Base-by-base conservation (phyloP, 2,888 invertebrate species). In the Meteorus cinctellus region DNA sequence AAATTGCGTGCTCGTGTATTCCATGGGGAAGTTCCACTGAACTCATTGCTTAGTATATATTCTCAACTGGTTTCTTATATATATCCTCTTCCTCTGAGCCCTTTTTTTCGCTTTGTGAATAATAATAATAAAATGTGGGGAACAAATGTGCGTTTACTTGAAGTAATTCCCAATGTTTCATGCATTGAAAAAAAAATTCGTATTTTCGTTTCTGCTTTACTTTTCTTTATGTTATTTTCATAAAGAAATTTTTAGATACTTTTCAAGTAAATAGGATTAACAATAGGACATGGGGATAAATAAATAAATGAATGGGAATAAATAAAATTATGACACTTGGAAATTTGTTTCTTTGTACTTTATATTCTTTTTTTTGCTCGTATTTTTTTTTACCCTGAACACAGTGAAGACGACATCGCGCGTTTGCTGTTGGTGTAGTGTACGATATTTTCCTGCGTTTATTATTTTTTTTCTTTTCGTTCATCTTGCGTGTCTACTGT, bases 51-150 rank as follows among this genome's bases (percentile, higher is more conserved):
- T 66, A 74, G 75, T 76, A 41, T 65, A 51, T 70, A 59, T 55
- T 70, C 55, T 77, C 69, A 79, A 79, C 79, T 77, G 79, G 77
- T 79, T 24, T 79, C 74, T 77, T 66, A 19, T 55, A 55, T 6
- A 48, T 55, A 63, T 66, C 69, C 41, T 65, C 66, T 65, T 74
- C 72, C 69, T 72, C 76, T 19, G 8, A 36, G 65, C 62, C 69
- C 66, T 51, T 24, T 70, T 34, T 55, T 55, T 19, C 59, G 19
- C 36, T 48, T 34, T 4, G 19, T 27, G 6, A 68, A 68, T 48
- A 70, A 59, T n/a, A 29, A 70, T 12, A 55, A 51, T 55, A 55
- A 55, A 48, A n/a, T 63, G 67, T 27, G 19, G 16, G 71, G 48
- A 66, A 48, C 48, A 2, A n/a, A 55, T 19, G 6, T 55, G 19